Base-by-base conservation (phyloP, 2,888 invertebrate genomes). In the Xestia rhomboidea region DNA sequence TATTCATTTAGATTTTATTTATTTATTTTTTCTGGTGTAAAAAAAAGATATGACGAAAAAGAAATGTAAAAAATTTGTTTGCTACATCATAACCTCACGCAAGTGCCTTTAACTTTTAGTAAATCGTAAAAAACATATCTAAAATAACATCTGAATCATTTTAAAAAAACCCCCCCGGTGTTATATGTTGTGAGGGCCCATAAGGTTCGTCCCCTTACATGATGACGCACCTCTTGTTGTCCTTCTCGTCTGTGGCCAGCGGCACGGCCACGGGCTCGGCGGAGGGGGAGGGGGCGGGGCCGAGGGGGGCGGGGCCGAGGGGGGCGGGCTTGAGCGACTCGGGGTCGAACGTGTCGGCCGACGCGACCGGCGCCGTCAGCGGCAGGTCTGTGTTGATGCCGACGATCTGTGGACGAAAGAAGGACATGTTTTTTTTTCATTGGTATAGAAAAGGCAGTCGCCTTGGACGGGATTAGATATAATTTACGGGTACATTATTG, bases 351-450 rank as follows among this genome's bases (percentile, higher is more conserved):
- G 89, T 77, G 8, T 90, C 92, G 0, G 89, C 24, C 1, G 93
- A 73, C 0, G 91, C 91, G 1, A 94, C 92, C 0, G 96, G 96
- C 2, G 94, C 95, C 0, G 93, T 88, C 2, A 95, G 91, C 0
- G 96, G 96, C 44, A 96, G 80, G 92, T 96, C 96, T 0, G 95
- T 94, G 93, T 96, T 96, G 87, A 96, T 95, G 79, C 96, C 96
- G 2, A 96, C 95, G 78, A 96, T 96, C 96, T 96, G 92, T 8
- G n/a, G n/a, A 8, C 0, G 15, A 38, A 0, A 63, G 21, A 6
- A 24, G 24, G 18, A 38, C 0, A 63, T 34, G 57, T 60, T 1
- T 11, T 21, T 57, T 57, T 57, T n/a, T 57, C 10, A 6, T 57
- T 57, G 2, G 27, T 6, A n/a, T 13, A 13, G 13, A 54, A n/a